A percentile compares a stretch with the other conserved stretches of the same genome.
phyloP scores from a whole-genome alignment of 2,113 vertebrate genomes.

The Scortum barcoo region DNA sequence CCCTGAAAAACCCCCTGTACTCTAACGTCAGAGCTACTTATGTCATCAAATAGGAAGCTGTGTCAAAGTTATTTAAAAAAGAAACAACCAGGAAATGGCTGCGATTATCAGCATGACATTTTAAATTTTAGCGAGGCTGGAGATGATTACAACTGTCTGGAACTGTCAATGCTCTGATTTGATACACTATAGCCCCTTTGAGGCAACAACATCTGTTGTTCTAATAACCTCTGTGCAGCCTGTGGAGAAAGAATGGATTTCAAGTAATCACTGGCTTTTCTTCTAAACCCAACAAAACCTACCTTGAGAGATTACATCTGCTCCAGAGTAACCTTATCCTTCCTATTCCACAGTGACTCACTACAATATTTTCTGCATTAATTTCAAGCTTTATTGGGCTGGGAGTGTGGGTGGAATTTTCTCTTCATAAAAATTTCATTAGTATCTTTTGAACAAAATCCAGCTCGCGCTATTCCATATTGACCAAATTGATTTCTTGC shows the following conservation, averaged over 20 bases:
- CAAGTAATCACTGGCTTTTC: slow-evolving; percentile 66
- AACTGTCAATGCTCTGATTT: slow-evolving; percentile 54
- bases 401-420: slow-evolving; percentile 64
- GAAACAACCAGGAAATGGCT: slow-evolving; percentile 44
- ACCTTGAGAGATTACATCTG: slow-evolving; percentile 62
- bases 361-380: slow-evolving; percentile 58
- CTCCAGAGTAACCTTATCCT: slow-evolving; percentile 69
- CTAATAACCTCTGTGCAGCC: slow-evolving; percentile 65
- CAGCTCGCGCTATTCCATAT: slow-evolving; percentile 47
- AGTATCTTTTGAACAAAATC: slow-evolving; percentile 67
- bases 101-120: slow-evolving; percentile 57
- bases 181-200: slow-evolving; percentile 58
- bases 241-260: slow-evolving; percentile 54
- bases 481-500: slow-evolving; percentile 71
- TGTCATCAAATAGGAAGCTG: background rate
- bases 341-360: slow-evolving; percentile 61
- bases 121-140: slow-evolving; percentile 32
- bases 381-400: slow-evolving; percentile 66
- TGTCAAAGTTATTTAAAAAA: slow-evolving; percentile 19
- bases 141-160: slow-evolving; percentile 57
- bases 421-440: slow-evolving; percentile 77
- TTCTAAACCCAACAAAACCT: slow-evolving; percentile 67
- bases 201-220: slow-evolving; percentile 61
- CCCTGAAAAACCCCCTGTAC: background rate
- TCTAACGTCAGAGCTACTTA: background rate